phyloP scores from a whole-genome alignment of 2,113 vertebrate genomes.

The Scopus umbretta region DNA sequence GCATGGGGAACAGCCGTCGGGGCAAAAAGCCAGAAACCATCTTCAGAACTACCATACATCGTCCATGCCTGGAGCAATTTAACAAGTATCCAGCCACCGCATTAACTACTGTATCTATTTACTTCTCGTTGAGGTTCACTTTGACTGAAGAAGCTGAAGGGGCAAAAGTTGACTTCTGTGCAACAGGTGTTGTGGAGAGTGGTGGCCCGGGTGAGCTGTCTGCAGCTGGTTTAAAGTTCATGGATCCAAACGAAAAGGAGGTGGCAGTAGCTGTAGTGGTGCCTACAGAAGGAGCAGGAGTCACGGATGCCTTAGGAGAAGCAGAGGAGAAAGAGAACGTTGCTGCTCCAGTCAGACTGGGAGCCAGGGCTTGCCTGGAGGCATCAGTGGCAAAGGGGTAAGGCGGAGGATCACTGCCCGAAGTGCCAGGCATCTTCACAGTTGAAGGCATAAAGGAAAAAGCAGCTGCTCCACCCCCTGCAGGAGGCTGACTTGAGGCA shows the following conservation, averaged over 20 bases:
- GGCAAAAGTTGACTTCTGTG: constrained; percentile 56
- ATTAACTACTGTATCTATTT: constrained; percentile 16
- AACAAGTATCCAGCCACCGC: not conserved
- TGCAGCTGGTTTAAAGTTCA: constrained; percentile 67
- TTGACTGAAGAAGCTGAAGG: constrained; percentile 73
- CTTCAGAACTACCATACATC: not conserved
- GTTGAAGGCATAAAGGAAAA: constrained; percentile 56
- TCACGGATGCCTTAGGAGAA: constrained; percentile 45
- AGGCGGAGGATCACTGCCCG: not conserved
- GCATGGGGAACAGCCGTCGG: not conserved
- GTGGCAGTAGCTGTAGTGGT: not conserved
- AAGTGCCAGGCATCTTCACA: constrained; percentile 31
- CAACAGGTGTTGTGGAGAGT: constrained; percentile 6
- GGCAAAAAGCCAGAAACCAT: not conserved
- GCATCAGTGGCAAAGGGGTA: constrained; percentile 14
- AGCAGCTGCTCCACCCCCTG: not conserved
- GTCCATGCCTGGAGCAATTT: not conserved
- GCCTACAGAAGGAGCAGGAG: not conserved
- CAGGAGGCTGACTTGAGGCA: constrained; percentile 29
- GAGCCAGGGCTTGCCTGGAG: constrained; percentile 17
- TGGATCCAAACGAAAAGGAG: constrained; percentile 64
- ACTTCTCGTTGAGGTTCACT: constrained; percentile 91
- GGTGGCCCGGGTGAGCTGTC: constrained; percentile 33
- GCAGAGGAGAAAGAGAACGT: constrained; percentile 68
- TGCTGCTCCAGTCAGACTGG: constrained; percentile 14